Percentiles rank a stretch among this genome's conserved stretches.
phyloP scores from a whole-genome alignment of 2,113 vertebrate genomes.

The Verasper variegatus region DNA sequence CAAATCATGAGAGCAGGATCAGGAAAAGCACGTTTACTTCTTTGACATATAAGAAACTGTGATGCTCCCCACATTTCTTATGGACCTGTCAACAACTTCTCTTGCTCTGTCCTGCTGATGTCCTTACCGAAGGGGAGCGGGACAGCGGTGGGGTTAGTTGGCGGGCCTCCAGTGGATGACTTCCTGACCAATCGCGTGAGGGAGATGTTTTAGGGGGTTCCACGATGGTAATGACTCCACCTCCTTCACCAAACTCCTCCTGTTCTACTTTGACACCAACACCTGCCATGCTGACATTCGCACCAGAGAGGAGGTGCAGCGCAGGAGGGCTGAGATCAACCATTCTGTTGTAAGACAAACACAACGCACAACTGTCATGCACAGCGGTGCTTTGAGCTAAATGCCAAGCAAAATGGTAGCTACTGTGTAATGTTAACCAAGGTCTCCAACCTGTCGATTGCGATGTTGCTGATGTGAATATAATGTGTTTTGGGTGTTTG shows the following conservation, averaged over 20 bases:
- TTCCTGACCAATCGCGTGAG: conserved; percentile 66
- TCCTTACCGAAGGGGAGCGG: conserved; percentile 76
- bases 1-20: not conserved
- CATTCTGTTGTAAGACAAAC: conserved; percentile 84
- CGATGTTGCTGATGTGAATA: too few relatives aligned
- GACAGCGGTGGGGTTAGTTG: conserved; percentile 74
- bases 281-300: conserved; percentile 89
- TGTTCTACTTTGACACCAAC: conserved; percentile 88
- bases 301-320: conserved; percentile 83
- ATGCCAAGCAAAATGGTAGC: too few relatives aligned
- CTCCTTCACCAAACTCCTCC: conserved; percentile 72
- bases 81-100: too few relatives aligned
- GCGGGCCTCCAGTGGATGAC: conserved; percentile 61
- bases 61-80: not conserved
- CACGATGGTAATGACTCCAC: conserved; percentile 14
- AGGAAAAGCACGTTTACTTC: not conserved
- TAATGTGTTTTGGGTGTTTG: too few relatives aligned
- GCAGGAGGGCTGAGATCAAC: conserved; percentile 90
- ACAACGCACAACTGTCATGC: not conserved
- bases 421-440: too few relatives aligned
- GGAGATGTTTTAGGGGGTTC: conserved; percentile 70
- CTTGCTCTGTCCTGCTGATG: not conserved
- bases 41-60: not conserved
- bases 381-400: too few relatives aligned
- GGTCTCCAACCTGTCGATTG: too few relatives aligned